Conservation (phyloP, 2,888 invertebrate genomes). For the Morpho deidamia region DNA sequence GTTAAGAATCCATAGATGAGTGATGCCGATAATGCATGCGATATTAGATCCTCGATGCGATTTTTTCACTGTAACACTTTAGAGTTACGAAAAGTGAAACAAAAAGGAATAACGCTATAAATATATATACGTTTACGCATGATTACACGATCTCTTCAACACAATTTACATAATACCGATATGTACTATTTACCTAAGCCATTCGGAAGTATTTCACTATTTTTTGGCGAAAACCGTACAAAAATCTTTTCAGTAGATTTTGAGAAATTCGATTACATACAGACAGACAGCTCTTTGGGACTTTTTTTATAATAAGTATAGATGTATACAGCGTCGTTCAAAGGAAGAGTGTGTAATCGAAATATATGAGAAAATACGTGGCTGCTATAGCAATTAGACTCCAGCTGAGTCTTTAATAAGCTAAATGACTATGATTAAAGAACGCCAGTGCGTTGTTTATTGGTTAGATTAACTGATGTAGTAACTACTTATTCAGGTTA, state of each 20-base stretch:
- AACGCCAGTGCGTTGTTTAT: constrained; percentile 1
- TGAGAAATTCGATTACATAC: no score
- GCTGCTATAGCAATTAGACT: constrained; percentile 36
- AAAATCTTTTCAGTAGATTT: no score
- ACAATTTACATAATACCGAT: no score
- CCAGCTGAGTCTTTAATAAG: constrained; percentile 21
- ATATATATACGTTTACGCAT: background rate
- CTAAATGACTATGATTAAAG: constrained; percentile 16
- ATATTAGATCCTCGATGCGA: constrained; percentile 4
- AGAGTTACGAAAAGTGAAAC: constrained; percentile 1
- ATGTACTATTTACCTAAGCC: no score
- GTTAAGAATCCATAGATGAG: constrained; percentile 43
- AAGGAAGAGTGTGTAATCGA: constrained; percentile 36
- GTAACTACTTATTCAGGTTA: background rate
- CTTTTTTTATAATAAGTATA: no score
- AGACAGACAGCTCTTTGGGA: no score
- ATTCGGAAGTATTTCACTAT: no score
- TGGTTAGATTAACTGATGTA: background rate
- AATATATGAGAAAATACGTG: constrained; percentile 38
- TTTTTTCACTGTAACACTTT: constrained; percentile 5
- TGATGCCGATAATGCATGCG: constrained; percentile 25
- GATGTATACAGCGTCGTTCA: constrained; percentile 36
- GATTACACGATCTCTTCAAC: no score
- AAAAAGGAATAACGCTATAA: background rate
- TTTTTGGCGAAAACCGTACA: no score